Evolutionary conservation across 2,113 vertebrate genomes (phyloP).

Genomic region (Fulmarus glacialis): DNA sequence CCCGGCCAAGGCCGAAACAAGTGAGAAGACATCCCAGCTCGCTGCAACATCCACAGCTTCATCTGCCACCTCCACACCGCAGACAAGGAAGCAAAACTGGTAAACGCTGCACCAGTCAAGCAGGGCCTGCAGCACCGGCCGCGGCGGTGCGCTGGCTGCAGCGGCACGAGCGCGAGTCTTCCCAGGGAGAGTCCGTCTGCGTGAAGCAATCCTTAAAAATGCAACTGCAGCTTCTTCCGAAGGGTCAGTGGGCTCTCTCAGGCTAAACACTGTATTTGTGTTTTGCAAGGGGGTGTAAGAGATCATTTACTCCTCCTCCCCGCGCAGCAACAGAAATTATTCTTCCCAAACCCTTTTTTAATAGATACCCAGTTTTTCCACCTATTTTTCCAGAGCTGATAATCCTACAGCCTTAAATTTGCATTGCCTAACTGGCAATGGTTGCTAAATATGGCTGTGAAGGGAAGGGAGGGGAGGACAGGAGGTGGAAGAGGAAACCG

Average conservation of each 20-base stretch:
- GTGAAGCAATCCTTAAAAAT: not conserved
- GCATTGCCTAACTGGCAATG: not conserved
- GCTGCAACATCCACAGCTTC: not conserved
- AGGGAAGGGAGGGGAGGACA: not conserved
- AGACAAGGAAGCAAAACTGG: not conserved
- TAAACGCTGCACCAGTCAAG: not conserved
- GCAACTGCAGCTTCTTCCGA: not conserved
- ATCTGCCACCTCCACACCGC: not conserved
- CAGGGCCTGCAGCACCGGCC: not conserved
- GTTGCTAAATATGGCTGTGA: not conserved
- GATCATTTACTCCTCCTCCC: not conserved
- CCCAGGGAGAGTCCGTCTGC: not conserved
- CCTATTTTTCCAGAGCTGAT: not conserved
- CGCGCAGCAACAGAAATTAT: not conserved
- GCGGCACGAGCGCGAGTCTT: accelerated
- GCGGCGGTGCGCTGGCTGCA: accelerated
- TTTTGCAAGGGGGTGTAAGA: not conserved
- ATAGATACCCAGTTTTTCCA: not conserved
- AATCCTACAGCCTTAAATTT: not conserved
- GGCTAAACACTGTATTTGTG: not conserved
- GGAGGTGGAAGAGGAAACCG: not conserved
- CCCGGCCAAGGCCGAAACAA: not conserved
- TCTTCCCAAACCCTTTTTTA: not conserved
- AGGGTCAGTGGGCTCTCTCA: not conserved
- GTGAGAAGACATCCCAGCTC: not conserved